Evolutionary conservation across 2,888 invertebrate genomes (phyloP), one percentile per base, ranked within the genome.

Genomic region (Mamestra brassicae): DNA sequence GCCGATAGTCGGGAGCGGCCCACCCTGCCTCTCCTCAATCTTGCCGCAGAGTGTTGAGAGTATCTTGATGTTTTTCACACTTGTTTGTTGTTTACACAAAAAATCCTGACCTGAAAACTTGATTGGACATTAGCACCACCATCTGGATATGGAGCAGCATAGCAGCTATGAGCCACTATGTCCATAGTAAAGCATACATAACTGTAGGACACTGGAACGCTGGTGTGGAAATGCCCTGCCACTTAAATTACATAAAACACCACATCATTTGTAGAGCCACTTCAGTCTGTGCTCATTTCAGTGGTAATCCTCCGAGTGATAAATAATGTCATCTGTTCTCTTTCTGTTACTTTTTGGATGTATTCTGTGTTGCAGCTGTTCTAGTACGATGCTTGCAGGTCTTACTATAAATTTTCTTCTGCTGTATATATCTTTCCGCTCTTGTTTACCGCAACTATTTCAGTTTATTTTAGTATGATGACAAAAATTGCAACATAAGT

Each of bases 91-190:
- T 85, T 88, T 87, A 90, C 86, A 90, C 82, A 89, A 88, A 89
- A 89, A 89, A 89, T 93, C 91, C 93, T 94, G 92, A 96, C 96
- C 96, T 96, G 96, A 96, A 96, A 96, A 96, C 96, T 96, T 93
- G 96, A 96, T 96, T 95, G 92, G 92, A 95, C 92, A 96, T 96
- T 96, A 96, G 94, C 95, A 96, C 94, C 94, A 92, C 91, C 91
- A 91, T 92, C 93, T 92, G 92, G 90, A 90, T 89, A 92, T 91
- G 91, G 88, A 91, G 91, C 86, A 87, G 89, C 87, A 89, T 89
- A 90, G 89, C 85, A 88, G 90, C 91, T 87, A 83, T 75, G 83
- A 88, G 90, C 90, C 87, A 90, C 91, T 89, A 90, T 85, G 86
- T 93, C 92, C 90, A 87, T 88, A 89, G 89, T 89, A 89, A 86